Conservation (phyloP, 2,888 invertebrate genomes). For the Conomelus anceps region DNA sequence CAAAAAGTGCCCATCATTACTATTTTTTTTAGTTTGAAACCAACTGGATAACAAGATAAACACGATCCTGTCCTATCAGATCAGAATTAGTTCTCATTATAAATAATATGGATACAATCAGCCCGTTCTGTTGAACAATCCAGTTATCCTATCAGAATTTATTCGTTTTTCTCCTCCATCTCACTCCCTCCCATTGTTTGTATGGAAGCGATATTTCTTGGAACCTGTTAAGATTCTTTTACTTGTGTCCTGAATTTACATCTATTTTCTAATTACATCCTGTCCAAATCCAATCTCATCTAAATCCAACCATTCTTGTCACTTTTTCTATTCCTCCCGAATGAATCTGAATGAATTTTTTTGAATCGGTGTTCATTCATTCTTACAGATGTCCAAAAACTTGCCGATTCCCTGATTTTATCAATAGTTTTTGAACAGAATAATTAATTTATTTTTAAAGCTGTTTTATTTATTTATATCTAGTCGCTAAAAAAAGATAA, state of each 20-base stretch:
- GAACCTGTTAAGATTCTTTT: not conserved
- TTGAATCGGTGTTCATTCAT: too few species aligned
- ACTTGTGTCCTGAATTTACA: not conserved
- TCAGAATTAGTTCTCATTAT: too few species aligned
- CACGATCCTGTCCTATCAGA: too few species aligned
- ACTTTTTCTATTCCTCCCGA: not conserved
- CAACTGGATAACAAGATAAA: too few species aligned
- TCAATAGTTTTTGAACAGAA: not conserved
- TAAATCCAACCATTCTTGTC: not conserved
- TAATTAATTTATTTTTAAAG: not conserved
- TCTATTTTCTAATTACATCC: not conserved
- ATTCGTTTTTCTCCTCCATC: not conserved
- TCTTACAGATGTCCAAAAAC: not conserved
- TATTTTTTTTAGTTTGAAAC: too few species aligned
- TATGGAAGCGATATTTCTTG: not conserved
- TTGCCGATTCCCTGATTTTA: not conserved
- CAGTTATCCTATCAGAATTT: not conserved
- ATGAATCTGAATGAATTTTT: not conserved
- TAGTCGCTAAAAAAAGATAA: too few species aligned
- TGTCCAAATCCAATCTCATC: not conserved
- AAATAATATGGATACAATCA: too few species aligned
- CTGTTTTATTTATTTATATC: not conserved
- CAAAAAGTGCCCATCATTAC: too few species aligned
- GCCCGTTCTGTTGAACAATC: too few species aligned
- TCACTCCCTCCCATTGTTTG: not conserved